phyloP scores from a whole-genome alignment of 2,797 vertebrate species.

The Eospalax fontanierii region DNA sequence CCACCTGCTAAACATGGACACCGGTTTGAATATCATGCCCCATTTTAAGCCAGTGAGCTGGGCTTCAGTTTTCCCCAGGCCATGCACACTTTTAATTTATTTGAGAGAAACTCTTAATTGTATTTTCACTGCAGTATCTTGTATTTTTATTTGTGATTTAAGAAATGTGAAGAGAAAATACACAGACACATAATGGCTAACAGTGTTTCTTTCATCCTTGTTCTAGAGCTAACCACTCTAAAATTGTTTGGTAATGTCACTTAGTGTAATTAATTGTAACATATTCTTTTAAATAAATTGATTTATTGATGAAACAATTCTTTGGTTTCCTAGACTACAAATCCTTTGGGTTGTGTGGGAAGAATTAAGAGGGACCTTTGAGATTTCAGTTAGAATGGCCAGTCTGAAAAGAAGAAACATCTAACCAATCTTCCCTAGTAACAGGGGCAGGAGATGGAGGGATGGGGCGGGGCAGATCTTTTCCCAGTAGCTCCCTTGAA shows the following conservation, averaged over 20 bases:
- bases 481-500: not conserved
- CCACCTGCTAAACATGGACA: conserved; percentile 58
- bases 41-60: conserved; percentile 64
- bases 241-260: conserved; percentile 93
- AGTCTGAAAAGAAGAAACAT: not conserved
- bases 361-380: conserved; percentile 27
- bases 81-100: conserved; percentile 92
- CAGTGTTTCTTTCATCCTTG: conserved; percentile 85
- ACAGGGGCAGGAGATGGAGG: not conserved
- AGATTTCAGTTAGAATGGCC: conserved; percentile 43
- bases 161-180: conserved; percentile 87
- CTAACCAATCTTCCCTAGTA: not conserved
- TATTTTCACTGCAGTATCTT: conserved; percentile 87
- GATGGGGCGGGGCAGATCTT: not conserved
- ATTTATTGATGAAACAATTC: conserved; percentile 94
- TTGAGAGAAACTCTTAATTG: conserved; percentile 88
- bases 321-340: conserved; percentile 74
- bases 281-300: conserved; percentile 99
- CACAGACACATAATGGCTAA: conserved; percentile 81
- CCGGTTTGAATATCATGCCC: conserved; percentile 50
- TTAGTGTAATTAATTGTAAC: conserved; percentile 98
- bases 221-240: conserved; percentile 90
- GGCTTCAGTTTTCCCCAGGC: conserved; percentile 75
- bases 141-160: conserved; percentile 88
- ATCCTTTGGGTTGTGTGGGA: conserved; percentile 74